These are phyloP conservation scores for Pseudococcus longispinus DNA, from an alignment of 2,888 invertebrate species.

Conservation along the genomic window DNA sequence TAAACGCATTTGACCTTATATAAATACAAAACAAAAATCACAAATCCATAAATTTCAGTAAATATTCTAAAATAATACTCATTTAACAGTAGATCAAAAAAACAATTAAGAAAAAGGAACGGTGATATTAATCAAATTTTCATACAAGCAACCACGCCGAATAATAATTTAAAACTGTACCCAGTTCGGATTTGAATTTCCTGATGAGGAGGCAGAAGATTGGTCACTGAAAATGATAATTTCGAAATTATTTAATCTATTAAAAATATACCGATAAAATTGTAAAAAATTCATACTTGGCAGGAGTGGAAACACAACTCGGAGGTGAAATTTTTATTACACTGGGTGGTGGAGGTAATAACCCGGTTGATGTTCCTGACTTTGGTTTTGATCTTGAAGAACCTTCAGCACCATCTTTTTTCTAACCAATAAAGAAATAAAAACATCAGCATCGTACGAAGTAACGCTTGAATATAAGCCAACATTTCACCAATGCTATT, in stretches of 20 bases:
- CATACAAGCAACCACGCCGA: neutral
- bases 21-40: conserved; percentile 16
- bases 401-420: conserved; percentile 85
- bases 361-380: conserved; percentile 66
- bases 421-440: conserved; percentile 66
- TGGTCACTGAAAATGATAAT: neutral
- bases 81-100: neutral
- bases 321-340: conserved; percentile 80
- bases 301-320: conserved; percentile 63
- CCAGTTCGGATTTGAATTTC: conserved; percentile 61
- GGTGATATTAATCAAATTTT: conserved; percentile 10
- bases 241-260: neutral
- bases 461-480: too few species aligned
- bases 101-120: neutral
- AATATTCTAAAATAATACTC: conserved; percentile 21
- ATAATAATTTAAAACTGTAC: conserved; percentile 60
- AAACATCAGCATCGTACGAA: neutral
- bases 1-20: neutral
- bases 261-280: neutral
- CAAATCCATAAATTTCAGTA: conserved; percentile 21
- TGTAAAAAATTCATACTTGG: conserved; percentile 50
- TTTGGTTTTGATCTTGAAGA: conserved; percentile 72
- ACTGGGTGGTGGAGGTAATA: conserved; percentile 85
- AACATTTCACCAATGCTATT: neutral
- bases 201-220: conserved; percentile 44